These are phyloP conservation scores for Pelmatolapia mariae DNA, from an alignment of 2,113 vertebrate genomes.

Conservation along the genomic window DNA sequence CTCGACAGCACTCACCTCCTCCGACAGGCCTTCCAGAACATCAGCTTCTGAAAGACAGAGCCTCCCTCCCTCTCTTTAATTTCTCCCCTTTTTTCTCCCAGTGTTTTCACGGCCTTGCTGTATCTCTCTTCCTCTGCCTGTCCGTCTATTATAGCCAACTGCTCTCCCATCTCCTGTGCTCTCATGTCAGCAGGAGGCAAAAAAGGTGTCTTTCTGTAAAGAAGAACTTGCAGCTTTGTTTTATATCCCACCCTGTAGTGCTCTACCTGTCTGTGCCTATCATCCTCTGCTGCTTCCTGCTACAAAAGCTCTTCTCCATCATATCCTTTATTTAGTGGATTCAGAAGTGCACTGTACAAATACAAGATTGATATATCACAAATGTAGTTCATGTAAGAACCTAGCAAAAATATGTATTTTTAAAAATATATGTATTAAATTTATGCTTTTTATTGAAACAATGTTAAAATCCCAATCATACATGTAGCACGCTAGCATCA, in stretches of 20 bases:
- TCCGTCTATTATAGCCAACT: constrained; percentile 56
- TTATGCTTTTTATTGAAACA: background rate
- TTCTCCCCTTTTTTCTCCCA: constrained; percentile 28
- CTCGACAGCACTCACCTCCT: constrained; percentile 40
- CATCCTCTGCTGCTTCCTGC: constrained; percentile 25
- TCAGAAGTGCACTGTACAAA: background rate
- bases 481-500: background rate
- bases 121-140: constrained; percentile 40
- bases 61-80: constrained; percentile 34
- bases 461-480: background rate
- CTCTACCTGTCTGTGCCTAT: constrained; percentile 55
- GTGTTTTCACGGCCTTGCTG: constrained; percentile 5
- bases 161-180: constrained; percentile 23
- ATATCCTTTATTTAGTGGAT: background rate
- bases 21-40: constrained; percentile 43
- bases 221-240: constrained; percentile 53
- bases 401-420: background rate
- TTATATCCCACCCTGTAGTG: constrained; percentile 43
- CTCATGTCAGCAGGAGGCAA: constrained; percentile 56
- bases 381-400: background rate
- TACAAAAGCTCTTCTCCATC: background rate
- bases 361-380: background rate
- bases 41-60: constrained; percentile 30
- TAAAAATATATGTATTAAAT: background rate
- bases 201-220: constrained; percentile 43